Evolutionary conservation across 2,888 invertebrate species (phyloP).

Genomic region (Rugalucina vietnamica): DNA sequence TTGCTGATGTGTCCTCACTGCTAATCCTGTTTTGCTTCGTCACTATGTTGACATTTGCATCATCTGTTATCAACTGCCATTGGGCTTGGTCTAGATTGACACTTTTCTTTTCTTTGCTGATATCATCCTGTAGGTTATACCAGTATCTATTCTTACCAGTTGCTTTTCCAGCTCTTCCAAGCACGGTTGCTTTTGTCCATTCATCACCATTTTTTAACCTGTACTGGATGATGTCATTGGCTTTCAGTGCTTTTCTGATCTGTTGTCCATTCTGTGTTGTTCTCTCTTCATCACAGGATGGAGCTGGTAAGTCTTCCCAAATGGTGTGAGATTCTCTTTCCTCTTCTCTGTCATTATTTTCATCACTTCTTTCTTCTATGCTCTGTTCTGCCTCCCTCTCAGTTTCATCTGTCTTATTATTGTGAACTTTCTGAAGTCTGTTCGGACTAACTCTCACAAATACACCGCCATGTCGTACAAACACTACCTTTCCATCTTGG

Average conservation of each 20-base stretch:
- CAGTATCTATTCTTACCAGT: slow-evolving; percentile 40
- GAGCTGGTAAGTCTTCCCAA: no score
- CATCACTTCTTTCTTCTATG: no score
- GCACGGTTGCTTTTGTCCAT: slow-evolving; percentile 30
- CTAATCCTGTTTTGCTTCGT: neutral
- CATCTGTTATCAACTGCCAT: slow-evolving; percentile 14
- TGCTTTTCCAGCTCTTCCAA: slow-evolving; percentile 44
- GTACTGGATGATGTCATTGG: slow-evolving; percentile 33
- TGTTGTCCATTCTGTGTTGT: no score
- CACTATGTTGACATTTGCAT: neutral
- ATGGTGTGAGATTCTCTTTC: no score
- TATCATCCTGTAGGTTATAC: slow-evolving; percentile 41
- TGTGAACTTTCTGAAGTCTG: no score
- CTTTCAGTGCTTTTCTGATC: slow-evolving; percentile 19
- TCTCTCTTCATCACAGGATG: no score
- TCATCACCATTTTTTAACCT: slow-evolving; percentile 16
- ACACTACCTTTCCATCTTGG: no score
- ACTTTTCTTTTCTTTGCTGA: slow-evolving; percentile 29
- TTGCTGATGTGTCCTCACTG: slow-evolving; percentile 9
- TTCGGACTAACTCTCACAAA: no score
- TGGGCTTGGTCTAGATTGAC: slow-evolving; percentile 28
- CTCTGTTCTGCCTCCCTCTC: no score
- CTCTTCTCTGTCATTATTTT: no score
- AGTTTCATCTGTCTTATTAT: no score
- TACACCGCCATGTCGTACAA: no score